A percentile compares a stretch with the other conserved stretches of the same genome.
Evolutionary conservation across 2,113 vertebrate genomes (phyloP).

Genomic region (Oryzias celebensis): DNA sequence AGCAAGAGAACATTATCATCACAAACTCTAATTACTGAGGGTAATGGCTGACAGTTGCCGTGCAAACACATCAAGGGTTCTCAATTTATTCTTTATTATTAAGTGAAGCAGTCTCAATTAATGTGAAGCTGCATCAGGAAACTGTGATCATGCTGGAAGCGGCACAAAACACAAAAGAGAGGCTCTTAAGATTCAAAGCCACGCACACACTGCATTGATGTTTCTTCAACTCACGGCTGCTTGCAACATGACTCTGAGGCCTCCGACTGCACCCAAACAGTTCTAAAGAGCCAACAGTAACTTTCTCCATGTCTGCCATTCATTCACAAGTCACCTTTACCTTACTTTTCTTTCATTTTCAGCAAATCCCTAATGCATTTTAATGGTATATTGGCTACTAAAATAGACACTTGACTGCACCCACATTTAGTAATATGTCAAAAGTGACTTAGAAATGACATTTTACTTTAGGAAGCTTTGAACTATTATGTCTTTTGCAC

Average conservation of each 20-base stretch:
- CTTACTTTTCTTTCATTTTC: too few species aligned
- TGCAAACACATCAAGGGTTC: slow-evolving; percentile 55
- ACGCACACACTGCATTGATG: background rate
- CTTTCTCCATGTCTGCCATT: too few species aligned
- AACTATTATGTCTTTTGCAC: too few species aligned
- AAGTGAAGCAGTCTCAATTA: slow-evolving; percentile 12
- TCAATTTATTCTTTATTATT: slow-evolving; percentile 50
- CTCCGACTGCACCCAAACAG: background rate
- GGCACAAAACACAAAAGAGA: background rate
- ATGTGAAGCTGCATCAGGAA: slow-evolving; percentile 12
- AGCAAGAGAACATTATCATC: slow-evolving; percentile 59
- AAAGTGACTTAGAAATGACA: too few species aligned
- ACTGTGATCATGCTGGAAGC: background rate
- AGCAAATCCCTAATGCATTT: too few species aligned
- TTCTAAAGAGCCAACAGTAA: background rate
- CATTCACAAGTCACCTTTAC: too few species aligned
- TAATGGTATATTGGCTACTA: background rate
- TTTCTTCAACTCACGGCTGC: background rate
- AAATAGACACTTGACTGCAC: background rate
- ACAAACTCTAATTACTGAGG: slow-evolving; percentile 61
- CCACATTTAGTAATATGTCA: background rate
- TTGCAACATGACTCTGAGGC: slow-evolving; percentile 3
- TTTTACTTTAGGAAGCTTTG: too few species aligned
- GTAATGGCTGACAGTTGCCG: slow-evolving; percentile 56
- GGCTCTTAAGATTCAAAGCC: slow-evolving; percentile 3